Conservation (phyloP, 2,797 vertebrate genomes). For the Manis crassicaudata region DNA sequence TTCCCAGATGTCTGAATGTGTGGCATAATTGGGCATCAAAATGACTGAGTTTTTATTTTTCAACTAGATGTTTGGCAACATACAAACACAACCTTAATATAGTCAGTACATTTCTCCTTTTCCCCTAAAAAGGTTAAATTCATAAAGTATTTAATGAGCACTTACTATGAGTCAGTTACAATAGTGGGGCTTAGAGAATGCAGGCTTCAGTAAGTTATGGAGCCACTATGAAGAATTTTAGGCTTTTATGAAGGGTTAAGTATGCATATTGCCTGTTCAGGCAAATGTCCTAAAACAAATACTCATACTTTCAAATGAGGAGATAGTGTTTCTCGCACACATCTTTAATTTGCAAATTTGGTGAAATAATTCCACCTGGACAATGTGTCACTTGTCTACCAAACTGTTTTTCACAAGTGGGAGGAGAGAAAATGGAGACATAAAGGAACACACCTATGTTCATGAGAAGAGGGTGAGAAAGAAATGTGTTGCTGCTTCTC, state of each 20-base stretch:
- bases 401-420: neutral
- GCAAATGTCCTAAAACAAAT: neutral
- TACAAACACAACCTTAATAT: conserved; percentile 46
- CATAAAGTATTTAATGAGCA: conserved; percentile 63
- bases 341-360: conserved; percentile 3
- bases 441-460: neutral
- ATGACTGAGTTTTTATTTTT: conserved; percentile 66
- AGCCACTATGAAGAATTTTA: neutral
- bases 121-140: conserved; percentile 10
- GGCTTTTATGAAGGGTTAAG: neutral
- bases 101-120: conserved; percentile 34
- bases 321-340: neutral
- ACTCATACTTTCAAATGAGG: neutral
- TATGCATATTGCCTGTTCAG: neutral
- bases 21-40: conserved; percentile 67
- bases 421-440: neutral
- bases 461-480: neutral
- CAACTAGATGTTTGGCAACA: conserved; percentile 53
- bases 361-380: neutral
- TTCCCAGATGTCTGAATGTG: conserved; percentile 76
- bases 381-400: neutral
- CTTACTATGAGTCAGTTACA: neutral
- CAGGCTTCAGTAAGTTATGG: neutral
- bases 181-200: neutral
- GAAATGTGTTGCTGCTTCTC: no score